Percentiles rank a stretch among this genome's conserved stretches.
Evolutionary conservation across 2,888 invertebrate genomes (phyloP).

Genomic region (Drosophila yooni): DNA sequence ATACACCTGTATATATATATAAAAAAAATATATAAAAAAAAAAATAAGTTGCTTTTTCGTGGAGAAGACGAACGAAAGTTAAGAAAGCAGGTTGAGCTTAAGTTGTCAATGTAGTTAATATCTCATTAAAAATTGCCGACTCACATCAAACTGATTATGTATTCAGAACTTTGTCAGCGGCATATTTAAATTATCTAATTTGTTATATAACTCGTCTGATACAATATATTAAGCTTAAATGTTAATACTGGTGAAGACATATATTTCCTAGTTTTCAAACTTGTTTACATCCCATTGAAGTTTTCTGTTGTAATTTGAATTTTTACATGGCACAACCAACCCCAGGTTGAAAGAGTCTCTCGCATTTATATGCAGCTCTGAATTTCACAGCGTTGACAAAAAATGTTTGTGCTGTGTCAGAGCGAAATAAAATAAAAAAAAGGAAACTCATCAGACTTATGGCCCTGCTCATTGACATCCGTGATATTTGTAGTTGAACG

Average conservation of each 20-base stretch:
- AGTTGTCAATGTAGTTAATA: neutral
- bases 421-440: conserved; percentile 13
- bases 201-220: neutral
- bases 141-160: neutral
- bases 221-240: neutral
- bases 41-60: neutral
- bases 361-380: conserved; percentile 32
- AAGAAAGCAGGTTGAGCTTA: neutral
- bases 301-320: conserved; percentile 16
- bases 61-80: neutral
- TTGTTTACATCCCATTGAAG: conserved; percentile 21
- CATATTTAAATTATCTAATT: neutral
- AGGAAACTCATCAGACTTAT: conserved; percentile 59
- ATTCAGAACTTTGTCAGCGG: neutral
- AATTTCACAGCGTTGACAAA: conserved; percentile 21
- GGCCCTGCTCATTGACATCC: conserved; percentile 45
- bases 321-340: conserved; percentile 13
- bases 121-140: neutral
- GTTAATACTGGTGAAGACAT: neutral
- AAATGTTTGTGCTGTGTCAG: conserved; percentile 36
- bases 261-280: neutral
- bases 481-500: conserved; percentile 39
- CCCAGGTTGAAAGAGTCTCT: neutral
- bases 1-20: neutral
- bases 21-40: no score